phyloP scores from a whole-genome alignment of 2,113 vertebrate species.

The Actenoides hombroni region DNA sequence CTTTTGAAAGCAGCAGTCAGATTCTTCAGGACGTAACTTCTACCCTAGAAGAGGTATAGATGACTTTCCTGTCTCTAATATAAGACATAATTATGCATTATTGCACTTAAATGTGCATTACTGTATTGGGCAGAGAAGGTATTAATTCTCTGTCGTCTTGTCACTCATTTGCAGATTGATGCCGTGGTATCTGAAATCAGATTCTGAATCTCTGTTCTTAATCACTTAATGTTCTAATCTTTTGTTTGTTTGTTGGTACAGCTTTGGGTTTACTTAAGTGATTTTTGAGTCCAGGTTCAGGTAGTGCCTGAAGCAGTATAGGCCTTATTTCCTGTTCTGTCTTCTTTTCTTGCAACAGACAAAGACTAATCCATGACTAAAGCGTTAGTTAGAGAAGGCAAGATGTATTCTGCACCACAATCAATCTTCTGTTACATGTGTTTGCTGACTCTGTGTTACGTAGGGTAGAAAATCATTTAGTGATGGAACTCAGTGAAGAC shows the following conservation, averaged over 20 bases:
- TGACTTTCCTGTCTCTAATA: neutral
- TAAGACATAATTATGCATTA: neutral
- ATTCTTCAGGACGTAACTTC: conserved; percentile 9
- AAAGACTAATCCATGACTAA: neutral
- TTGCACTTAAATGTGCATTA: conserved; percentile 14
- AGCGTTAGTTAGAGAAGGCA: neutral
- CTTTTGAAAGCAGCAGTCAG: neutral
- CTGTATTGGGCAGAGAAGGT: neutral
- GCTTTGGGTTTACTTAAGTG: neutral
- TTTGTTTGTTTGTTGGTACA: neutral
- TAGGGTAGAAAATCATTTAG: neutral
- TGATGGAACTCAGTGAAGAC: neutral
- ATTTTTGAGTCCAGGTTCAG: neutral
- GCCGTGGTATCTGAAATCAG: neutral
- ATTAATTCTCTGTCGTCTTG: neutral
- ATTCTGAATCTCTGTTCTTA: neutral
- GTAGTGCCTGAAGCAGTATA: neutral
- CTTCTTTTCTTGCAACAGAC: neutral
- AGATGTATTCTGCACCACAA: too few species aligned
- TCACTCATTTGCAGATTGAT: neutral
- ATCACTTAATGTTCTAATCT: neutral
- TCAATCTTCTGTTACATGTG: too few species aligned
- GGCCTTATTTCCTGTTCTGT: neutral
- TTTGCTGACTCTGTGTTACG: neutral
- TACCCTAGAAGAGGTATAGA: neutral